Conservation (phyloP, 2,797 vertebrate species). For the Rhynchonycteris naso region DNA sequence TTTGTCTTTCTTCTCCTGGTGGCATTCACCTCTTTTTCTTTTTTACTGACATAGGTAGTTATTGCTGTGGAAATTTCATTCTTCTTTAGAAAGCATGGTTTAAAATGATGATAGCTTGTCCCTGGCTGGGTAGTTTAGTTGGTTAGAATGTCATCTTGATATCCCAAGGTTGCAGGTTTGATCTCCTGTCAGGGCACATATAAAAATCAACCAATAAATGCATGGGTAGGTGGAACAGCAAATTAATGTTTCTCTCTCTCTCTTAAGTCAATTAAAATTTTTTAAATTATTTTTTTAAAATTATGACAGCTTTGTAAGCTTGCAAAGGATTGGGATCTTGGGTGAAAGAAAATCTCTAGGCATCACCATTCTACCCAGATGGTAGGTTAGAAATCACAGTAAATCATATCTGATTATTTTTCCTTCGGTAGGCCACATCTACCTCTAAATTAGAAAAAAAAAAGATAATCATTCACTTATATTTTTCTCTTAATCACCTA, state of each 20-base stretch:
- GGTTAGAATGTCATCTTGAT: too few species aligned
- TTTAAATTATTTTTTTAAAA: background rate
- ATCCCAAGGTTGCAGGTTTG: too few species aligned
- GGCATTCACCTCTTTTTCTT: background rate
- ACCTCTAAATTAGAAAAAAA: slow-evolving; percentile 43
- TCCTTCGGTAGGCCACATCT: background rate
- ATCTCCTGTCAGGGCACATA: too few species aligned
- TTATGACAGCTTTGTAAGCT: background rate
- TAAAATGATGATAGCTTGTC: background rate
- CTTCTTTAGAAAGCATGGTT: background rate
- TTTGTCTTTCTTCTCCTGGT: background rate
- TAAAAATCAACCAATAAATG: too few species aligned
- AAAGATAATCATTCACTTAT: slow-evolving; percentile 8
- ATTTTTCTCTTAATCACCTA: background rate
- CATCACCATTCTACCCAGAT: background rate
- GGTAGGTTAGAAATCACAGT: background rate
- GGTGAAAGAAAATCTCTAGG: background rate
- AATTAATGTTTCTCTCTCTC: too few species aligned
- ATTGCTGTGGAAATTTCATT: background rate
- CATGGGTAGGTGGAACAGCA: too few species aligned
- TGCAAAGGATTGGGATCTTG: background rate
- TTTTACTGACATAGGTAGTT: background rate
- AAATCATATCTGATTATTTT: background rate
- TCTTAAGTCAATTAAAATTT: too few species aligned
- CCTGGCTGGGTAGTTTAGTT: too few species aligned